Evolutionary conservation across 1,140 invertebrate species (phyloP).

Genomic region (Eubasilissa regina): DNA sequence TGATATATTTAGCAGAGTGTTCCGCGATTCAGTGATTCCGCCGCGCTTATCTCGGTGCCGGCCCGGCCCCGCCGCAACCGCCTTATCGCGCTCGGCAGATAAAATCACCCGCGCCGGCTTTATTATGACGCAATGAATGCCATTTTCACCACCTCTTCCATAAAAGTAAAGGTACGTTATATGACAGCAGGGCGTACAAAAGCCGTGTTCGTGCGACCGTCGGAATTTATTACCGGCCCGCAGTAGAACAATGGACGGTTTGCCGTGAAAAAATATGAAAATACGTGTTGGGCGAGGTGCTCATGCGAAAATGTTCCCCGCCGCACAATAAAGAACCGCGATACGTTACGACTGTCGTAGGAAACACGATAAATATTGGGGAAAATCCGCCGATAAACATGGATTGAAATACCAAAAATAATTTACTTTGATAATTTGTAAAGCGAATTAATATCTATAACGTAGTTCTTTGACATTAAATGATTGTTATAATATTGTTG

Average conservation of each 20-base stretch:
- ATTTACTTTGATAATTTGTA: background rate
- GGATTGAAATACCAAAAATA: constrained; percentile 28
- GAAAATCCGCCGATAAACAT: constrained; percentile 7
- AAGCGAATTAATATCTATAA: constrained; percentile 27
- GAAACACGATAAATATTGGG: constrained; percentile 14
- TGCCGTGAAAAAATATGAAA: constrained; percentile 43
- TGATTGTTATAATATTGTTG: background rate
- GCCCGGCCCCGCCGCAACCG: background rate
- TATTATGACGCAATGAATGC: constrained; percentile 53
- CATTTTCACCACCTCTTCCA: constrained; percentile 47
- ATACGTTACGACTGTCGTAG: constrained; percentile 25
- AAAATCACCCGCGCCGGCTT: constrained; percentile 37
- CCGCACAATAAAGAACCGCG: constrained; percentile 17
- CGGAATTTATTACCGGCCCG: constrained; percentile 43
- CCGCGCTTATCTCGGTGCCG: background rate
- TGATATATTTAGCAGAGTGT: constrained; percentile 7
- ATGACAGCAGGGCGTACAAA: constrained; percentile 50
- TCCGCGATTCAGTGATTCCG: too few relatives aligned
- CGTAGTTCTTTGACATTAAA: background rate
- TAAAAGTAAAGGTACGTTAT: constrained; percentile 47
- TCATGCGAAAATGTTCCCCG: constrained; percentile 15
- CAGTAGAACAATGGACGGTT: constrained; percentile 35
- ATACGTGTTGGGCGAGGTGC: constrained; percentile 30
- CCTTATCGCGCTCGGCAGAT: constrained; percentile 43
- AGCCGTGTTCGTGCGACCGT: constrained; percentile 33